Conservation (phyloP, 2,113 vertebrate species). For the Boleophthalmus pectinirostris region DNA sequence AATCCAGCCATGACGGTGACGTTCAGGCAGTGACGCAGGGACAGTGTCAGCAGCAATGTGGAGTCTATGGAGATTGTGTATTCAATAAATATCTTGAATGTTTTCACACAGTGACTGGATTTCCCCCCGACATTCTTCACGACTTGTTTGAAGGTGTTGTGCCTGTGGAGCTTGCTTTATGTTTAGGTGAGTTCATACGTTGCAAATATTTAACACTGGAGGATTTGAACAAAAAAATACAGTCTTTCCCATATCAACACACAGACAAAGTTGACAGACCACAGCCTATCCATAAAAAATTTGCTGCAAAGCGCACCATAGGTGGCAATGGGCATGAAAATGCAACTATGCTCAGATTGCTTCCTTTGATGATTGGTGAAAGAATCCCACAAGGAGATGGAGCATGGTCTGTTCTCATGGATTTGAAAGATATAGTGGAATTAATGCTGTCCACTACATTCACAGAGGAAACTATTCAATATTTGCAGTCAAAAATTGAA, state of each 20-base stretch:
- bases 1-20: not conserved
- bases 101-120: not conserved
- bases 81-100: not conserved
- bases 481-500: not conserved
- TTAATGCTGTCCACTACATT: not conserved
- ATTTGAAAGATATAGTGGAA: not conserved
- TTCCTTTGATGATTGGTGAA: slow-evolving; percentile 27
- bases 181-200: not conserved
- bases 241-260: slow-evolving; percentile 8
- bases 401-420: slow-evolving; percentile 12
- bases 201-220: slow-evolving; percentile 9
- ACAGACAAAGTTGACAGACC: slow-evolving; percentile 13
- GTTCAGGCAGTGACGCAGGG: not conserved
- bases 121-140: not conserved
- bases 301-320: not conserved
- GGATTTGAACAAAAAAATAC: slow-evolving; percentile 9
- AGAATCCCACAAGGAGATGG: not conserved
- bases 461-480: not conserved
- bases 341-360: slow-evolving; percentile 18
- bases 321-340: slow-evolving; percentile 43
- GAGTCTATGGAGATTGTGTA: slow-evolving; percentile 9
- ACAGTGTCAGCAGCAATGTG: not conserved
- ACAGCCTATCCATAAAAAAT: not conserved
- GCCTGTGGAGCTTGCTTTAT: slow-evolving; percentile 13
- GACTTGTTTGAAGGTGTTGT: slow-evolving; percentile 21